A percentile compares a stretch with the other conserved stretches of the same genome.
Evolutionary conservation across 2,888 invertebrate species (phyloP).

Genomic region (Drosophila diplacantha): DNA sequence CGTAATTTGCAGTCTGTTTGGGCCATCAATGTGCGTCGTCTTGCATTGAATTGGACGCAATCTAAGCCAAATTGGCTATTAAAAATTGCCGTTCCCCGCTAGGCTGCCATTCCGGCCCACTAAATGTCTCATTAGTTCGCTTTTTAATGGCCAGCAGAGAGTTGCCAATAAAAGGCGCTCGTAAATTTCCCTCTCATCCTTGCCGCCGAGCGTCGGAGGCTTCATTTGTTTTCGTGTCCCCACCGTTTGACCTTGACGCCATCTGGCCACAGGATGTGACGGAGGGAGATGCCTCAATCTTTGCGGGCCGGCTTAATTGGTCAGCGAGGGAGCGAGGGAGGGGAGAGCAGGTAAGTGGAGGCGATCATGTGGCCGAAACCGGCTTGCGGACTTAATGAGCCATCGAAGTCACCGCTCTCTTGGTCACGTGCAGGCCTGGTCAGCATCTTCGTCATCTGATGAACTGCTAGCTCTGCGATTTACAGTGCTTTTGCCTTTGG

Average conservation of each 20-base stretch:
- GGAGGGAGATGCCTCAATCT: slow-evolving; percentile 17
- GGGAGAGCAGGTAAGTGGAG: neutral
- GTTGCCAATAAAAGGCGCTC: slow-evolving; percentile 40
- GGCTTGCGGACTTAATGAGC: slow-evolving; percentile 55
- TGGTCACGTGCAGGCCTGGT: slow-evolving; percentile 57
- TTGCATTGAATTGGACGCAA: slow-evolving; percentile 38
- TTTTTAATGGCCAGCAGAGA: slow-evolving; percentile 41
- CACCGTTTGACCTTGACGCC: slow-evolving; percentile 32
- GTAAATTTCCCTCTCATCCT: slow-evolving; percentile 48
- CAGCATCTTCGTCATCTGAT: slow-evolving; percentile 33
- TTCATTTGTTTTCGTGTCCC: slow-evolving; percentile 9
- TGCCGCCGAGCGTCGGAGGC: slow-evolving; percentile 3
- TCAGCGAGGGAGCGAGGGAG: neutral
- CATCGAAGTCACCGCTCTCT: slow-evolving; percentile 20
- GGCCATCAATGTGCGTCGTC: slow-evolving; percentile 34
- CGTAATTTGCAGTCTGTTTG: slow-evolving; percentile 42
- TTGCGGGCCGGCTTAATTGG: slow-evolving; percentile 43
- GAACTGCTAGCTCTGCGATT: slow-evolving; percentile 4
- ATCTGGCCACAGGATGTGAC: slow-evolving; percentile 53
- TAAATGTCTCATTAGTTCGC: slow-evolving; percentile 56
- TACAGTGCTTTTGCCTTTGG: slow-evolving; percentile 10
- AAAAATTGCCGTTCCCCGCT: slow-evolving; percentile 33
- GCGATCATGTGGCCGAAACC: slow-evolving; percentile 42
- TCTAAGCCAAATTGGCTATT: slow-evolving; percentile 49
- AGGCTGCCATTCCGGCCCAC: slow-evolving; percentile 10